Evolutionary conservation across 2,113 vertebrate species (phyloP), one percentile per base, ranked within the genome.

Genomic region (Nyctereutes procyonoides): DNA sequence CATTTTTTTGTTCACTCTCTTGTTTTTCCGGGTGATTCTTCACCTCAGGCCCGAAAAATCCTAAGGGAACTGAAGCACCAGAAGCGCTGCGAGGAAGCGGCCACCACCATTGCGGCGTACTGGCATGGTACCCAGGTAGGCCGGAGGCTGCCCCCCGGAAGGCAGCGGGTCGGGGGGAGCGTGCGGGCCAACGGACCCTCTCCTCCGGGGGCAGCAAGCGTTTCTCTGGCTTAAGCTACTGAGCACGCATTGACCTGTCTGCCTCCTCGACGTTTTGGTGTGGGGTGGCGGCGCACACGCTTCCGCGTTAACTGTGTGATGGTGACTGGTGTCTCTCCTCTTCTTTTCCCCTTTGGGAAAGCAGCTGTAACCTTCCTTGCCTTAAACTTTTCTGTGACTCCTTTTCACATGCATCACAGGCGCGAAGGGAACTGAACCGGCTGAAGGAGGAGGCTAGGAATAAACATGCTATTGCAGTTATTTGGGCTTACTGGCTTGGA

Each of bases 401-500:
- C 24, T 98, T 99, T 99, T 99, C 99, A 98, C 98, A 98, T 99
- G 98, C 99, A 98, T 97, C 98, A 99, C 99, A 99, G 99, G 99
- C 99, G 95, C 99, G 99, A 98, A 99, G 99, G 99, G 99, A 99
- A 99, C 99, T 99, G 99, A 99, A 99, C 98, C 99, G 99, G 96
- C 99, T 99, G 99, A 99, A 99, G 99, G 99, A 99, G 98, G 99
- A 99, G 98, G 99, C 99, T 98, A 99, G 99, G 99, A 99, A 99
- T 99, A 99, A 99, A 99, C 99, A 99, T 98, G 99, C 99, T 98
- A 99, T 99, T 99, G 99, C 99, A 99, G 99, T 99, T 99, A 99
- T 99, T 99, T 99, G 99, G 99, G 99, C 99, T 99, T 99, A 99
- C 99, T 99, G 99, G 99, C 99, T 99, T 99, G 99, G 99, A 99